Base-by-base conservation (phyloP, 2,888 invertebrate species). In the Aspidiotus destructor region DNA sequence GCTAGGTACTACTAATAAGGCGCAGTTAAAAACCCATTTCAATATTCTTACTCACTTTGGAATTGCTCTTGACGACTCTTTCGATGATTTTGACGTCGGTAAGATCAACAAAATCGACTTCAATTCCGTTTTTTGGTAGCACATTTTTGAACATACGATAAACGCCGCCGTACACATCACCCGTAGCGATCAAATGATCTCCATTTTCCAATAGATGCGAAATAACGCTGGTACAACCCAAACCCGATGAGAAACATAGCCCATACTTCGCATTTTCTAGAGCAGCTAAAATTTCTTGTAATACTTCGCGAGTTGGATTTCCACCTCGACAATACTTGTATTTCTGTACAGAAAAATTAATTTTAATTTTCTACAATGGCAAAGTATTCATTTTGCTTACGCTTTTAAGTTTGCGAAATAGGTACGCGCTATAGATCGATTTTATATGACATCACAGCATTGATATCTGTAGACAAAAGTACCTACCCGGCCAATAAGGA, bases 81-180 rank as follows among this genome's bases (percentile, higher is more conserved):
- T 84, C 80, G 17, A 97, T 77, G 70, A 84, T 83, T 16, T 83
- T 80, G 10, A 84, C 73, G 73, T 87, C 79, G 0, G 87, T 86
- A 69, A 87, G 83, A 78, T 97, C 93, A 16, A 88, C 85, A 77
- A 93, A 89, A 9, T 86, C 83, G 10, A 85, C 81, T 73, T 86
- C 81, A 28, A 98, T 82, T 7, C 89, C 89, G 76, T 88, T 82
- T 73, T 84, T 84, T 0, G 80, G 72, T 0, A 81, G 80, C 69
- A 85, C 84, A 75, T 83, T 81, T 72, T 86, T 84, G 76, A 84
- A 86, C 75, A 76, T 78, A 73, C 94, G 83, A 75, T 89, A 89
- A 1, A 92, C 92, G 28, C 97, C 98, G 67, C 98, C 98, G 75
- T 97, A 98, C 3, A 97, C 82, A 78, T 98, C 97, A 77, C 97